Conservation (phyloP, 1,140 invertebrate species). For the Cyclina sinensis region DNA sequence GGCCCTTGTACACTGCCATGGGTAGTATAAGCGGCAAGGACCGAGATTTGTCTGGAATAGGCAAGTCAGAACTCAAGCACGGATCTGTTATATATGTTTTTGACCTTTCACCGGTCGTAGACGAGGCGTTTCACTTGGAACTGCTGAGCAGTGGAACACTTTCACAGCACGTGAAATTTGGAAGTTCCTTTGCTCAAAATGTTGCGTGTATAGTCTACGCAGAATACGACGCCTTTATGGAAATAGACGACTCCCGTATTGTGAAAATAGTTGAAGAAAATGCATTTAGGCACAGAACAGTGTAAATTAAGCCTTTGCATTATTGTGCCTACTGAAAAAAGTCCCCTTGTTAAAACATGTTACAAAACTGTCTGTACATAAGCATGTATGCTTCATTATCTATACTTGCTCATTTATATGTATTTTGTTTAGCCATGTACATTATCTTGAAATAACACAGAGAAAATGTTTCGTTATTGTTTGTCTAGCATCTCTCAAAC, state of each 20-base stretch:
- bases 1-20: background rate
- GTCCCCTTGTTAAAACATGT: no score
- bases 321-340: no score
- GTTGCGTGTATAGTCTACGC: background rate
- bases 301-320: no score
- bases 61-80: background rate
- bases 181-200: background rate
- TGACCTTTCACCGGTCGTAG: background rate
- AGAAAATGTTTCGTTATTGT: no score
- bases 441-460: no score
- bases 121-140: slow-evolving; percentile 9
- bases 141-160: background rate
- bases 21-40: background rate
- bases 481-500: no score
- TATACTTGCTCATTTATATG: background rate
- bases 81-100: background rate
- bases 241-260: background rate
- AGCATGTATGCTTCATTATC: background rate
- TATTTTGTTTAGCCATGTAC: no score
- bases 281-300: no score
- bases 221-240: no score
- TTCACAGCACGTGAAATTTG: no score
- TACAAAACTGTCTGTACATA: no score
- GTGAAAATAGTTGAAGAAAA: background rate
- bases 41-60: background rate